Base-by-base conservation (phyloP, 2,888 invertebrate genomes). In the Dugesia japonica region DNA sequence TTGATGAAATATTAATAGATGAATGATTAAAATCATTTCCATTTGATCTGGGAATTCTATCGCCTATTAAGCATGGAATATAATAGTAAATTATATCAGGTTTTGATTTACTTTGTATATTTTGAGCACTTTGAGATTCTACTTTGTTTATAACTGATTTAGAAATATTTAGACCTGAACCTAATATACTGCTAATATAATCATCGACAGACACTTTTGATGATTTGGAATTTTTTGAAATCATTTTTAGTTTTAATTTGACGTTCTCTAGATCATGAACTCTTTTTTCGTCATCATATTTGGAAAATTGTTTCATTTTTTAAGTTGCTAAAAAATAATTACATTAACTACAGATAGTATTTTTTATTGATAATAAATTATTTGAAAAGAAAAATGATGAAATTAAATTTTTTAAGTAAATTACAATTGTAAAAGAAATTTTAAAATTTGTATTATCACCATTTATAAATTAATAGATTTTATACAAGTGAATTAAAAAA, bases 101-200 rank as follows among this genome's bases (percentile, higher is more conserved):
- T n/a, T 56, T 56, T 56, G 7, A 56, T n/a, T n/a, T 7, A 56
- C 56, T 56, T 56, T 56, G 56, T 56, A 56, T 20, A 56, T 56
- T 56, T 56, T 56, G 56, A 56, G 56, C 56, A 56, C 56, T 56
- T 56, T 56, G 56, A 56, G 56, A 56, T 56, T 56, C 56, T 4
- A 23, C 23, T 56, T 23, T 56, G 17, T 13, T 56, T n/a, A 56
- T 20, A 20, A n/a, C 7, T 7, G 56, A n/a, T 23, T 23, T 56
- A 1, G 56, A 20, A 4, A 56, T 56, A n/a, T 56, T n/a, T 4
- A 56, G 56, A 23, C 56, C 56, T 56, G 56, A 56, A 56, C 56
- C 56, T 7, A 56, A 23, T 20, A 56, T 56, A n/a, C 17, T 56
- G 23, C 56, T 56, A 4, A 56, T 56, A 56, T 56, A 56, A 13